These are phyloP conservation scores for Pachliopta kotzebuea DNA, from an alignment of 2,888 invertebrate genomes.

Conservation along the genomic window DNA sequence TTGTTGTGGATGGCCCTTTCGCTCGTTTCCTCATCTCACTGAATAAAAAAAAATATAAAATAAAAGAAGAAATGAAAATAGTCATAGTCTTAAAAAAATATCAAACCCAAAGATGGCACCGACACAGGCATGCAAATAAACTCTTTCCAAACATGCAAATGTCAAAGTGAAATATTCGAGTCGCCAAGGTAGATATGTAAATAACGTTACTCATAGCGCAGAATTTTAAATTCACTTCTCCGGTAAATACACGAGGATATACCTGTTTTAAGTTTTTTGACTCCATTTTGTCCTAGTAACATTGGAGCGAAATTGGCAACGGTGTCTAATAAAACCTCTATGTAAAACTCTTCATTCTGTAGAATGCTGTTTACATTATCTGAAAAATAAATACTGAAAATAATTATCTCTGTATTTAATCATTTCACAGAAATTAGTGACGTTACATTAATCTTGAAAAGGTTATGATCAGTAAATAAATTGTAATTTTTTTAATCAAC, in stretches of 20 bases:
- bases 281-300: conserved; percentile 82
- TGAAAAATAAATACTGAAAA: conserved; percentile 38
- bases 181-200: conserved; percentile 12
- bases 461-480: no score
- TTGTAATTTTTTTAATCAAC: no score
- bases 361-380: conserved; percentile 84
- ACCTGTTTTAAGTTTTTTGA: conserved; percentile 80
- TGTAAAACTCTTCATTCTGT: conserved; percentile 84
- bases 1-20: no score
- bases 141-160: conserved; percentile 19
- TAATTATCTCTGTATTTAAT: no score
- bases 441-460: no score
- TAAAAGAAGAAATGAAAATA: not conserved
- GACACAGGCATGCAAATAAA: conserved; percentile 6
- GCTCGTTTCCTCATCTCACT: no score
- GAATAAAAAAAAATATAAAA: not conserved
- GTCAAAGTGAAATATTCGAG: conserved; percentile 13
- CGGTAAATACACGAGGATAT: conserved; percentile 15
- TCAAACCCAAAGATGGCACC: not conserved
- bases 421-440: no score
- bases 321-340: conserved; percentile 81
- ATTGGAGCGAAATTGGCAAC: conserved; percentile 80
- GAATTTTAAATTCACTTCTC: conserved; percentile 10
- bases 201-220: conserved; percentile 19
- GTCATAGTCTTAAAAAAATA: not conserved